A percentile compares a stretch with the other conserved stretches of the same genome.
Conservation (phyloP, 2,888 invertebrate species). For the Eupithecia exiguata region DNA sequence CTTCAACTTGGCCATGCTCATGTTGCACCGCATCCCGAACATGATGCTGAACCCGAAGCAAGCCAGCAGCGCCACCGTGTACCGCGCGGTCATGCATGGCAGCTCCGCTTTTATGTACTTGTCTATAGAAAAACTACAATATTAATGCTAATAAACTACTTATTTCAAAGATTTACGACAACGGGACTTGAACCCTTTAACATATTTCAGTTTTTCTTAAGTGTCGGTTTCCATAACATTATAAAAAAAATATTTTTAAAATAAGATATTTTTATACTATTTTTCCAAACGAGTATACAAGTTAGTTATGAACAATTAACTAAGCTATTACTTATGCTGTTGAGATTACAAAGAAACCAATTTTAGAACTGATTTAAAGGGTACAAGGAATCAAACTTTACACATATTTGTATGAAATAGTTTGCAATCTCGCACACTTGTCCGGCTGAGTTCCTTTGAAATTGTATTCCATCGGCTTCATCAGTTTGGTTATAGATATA, state of each 20-base stretch:
- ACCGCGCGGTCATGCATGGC: slow-evolving; percentile 93
- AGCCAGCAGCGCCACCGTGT: slow-evolving; percentile 93
- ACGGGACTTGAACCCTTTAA: too few species aligned
- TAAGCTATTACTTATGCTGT: too few species aligned
- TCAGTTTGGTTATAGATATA: background rate
- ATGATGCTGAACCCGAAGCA: slow-evolving; percentile 96
- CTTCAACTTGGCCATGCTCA: slow-evolving; percentile 98
- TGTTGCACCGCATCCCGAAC: slow-evolving; percentile 99
- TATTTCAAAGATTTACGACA: too few species aligned
- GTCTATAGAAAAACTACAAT: slow-evolving; percentile 73
- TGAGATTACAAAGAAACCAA: background rate
- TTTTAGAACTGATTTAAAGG: background rate
- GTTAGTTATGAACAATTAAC: background rate
- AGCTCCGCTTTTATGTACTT: slow-evolving; percentile 94
- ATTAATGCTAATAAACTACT: background rate
- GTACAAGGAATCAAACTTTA: background rate
- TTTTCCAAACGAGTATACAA: too few species aligned
- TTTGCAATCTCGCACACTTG: background rate
- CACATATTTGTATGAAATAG: background rate
- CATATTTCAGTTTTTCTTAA: too few species aligned
- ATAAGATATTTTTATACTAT: too few species aligned
- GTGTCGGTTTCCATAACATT: too few species aligned
- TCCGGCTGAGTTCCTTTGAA: background rate
- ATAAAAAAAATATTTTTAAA: too few species aligned
- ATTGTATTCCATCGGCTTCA: background rate